Evolutionary conservation across 2,888 invertebrate species (phyloP).

Genomic region (Agonopterix heracliana): DNA sequence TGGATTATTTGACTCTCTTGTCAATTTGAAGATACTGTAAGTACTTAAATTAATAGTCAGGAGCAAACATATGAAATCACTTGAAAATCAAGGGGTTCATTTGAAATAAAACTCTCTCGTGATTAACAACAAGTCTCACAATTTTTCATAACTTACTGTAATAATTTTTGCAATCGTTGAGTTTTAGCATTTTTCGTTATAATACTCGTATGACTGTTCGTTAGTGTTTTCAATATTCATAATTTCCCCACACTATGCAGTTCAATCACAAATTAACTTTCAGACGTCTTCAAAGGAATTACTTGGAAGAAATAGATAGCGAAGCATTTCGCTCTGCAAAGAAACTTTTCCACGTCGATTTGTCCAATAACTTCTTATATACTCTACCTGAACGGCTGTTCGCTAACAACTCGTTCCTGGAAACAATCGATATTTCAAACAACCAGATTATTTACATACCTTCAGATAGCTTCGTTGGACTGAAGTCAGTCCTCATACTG

Average conservation of each 20-base stretch:
- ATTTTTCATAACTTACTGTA: no score
- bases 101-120: no score
- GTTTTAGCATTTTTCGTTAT: no score
- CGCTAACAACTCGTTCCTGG: slow-evolving; percentile 72
- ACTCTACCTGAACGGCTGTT: slow-evolving; percentile 77
- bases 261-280: slow-evolving; percentile 25
- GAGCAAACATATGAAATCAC: no score
- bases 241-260: no score
- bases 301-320: slow-evolving; percentile 77
- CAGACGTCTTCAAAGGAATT: slow-evolving; percentile 81
- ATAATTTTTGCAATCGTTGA: no score
- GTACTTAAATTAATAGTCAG: slow-evolving; percentile 29
- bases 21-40: slow-evolving; percentile 80
- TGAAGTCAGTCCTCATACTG: slow-evolving; percentile 78
- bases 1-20: slow-evolving; percentile 78
- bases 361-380: slow-evolving; percentile 80
- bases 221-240: no score
- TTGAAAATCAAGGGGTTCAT: no score
- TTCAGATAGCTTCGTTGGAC: slow-evolving; percentile 73
- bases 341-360: slow-evolving; percentile 80
- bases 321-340: slow-evolving; percentile 75
- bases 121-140: no score
- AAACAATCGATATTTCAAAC: slow-evolving; percentile 80
- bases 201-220: no score
- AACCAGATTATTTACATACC: slow-evolving; percentile 78